Base-by-base conservation (phyloP, 92 coral and sea anemone genomes). In the Parazoanthus darwini region DNA sequence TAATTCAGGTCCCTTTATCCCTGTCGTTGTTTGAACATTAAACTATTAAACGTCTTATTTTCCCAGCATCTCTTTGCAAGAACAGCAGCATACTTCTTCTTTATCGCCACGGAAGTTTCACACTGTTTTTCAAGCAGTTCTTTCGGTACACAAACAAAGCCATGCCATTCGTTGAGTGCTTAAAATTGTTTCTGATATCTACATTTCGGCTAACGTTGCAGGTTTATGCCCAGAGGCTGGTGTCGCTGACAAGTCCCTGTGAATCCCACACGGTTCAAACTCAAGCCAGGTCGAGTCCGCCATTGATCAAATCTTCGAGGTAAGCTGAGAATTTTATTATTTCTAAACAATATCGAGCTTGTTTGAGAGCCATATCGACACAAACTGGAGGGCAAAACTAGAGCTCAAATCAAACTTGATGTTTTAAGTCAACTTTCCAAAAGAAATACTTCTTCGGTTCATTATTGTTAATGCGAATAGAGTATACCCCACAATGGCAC, bases 91-190 rank as follows among this genome's bases (percentile, higher is more conserved):
- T 7, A 18, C 80, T 39, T 74, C 35, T 18, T 29, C 25, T n/a
- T 76, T 13, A 36, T 37, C 35, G 51, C 80, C 80, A 76, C 80
- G 80, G 80, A 76, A 76, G 80, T 36, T 76, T 63, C 80, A 76
- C 29, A 39, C 80, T 76, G 80, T 76, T 76, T 76, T 8, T 23
- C 80, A 76, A 76, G 51, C 80, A 38, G 80, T 76, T 38, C 79
- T 76, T 76, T 76, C 79, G 15, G 46, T 76, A 76, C 26, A 37
- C 51, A 39, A 76, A 76, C 54, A 76, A 76, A 76, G 51, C 79
- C 11, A 38, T 25, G 51, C 79, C 46, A 76, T 76, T 76, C 79
- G 15, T 37, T 22, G 50, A 37, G 48, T 76, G 77, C n/a, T 36
- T 36, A 72, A 72, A 72, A 11, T 11, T 72, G 80, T 39, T 76